These are phyloP conservation scores for Meteorus colon DNA, from an alignment of 2,888 invertebrate genomes.

Conservation along the genomic window DNA sequence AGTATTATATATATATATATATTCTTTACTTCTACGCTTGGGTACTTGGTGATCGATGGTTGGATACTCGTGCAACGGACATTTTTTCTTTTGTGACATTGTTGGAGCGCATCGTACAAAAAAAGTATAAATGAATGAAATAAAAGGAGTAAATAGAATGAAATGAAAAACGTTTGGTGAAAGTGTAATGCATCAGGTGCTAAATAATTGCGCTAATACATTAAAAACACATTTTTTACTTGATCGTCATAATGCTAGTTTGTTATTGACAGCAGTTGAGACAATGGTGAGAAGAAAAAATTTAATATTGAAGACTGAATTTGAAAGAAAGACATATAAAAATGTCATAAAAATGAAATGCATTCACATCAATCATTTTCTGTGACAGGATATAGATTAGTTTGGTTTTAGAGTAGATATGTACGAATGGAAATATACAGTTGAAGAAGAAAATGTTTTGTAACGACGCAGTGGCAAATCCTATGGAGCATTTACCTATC, in stretches of 20 bases:
- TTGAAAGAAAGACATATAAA: background rate
- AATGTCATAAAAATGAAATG: background rate
- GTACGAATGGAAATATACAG: background rate
- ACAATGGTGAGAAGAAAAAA: background rate
- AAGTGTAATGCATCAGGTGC: background rate
- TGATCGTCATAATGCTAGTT: background rate
- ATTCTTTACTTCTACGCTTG: background rate
- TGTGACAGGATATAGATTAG: background rate
- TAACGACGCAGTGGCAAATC: background rate
- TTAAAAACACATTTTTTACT: background rate
- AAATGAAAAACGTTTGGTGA: background rate
- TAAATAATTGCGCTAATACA: background rate
- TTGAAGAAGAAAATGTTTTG: background rate
- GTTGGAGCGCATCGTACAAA: background rate
- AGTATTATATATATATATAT: conserved; percentile 19
- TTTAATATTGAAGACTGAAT: background rate
- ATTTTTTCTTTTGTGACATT: background rate
- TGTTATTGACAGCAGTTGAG: background rate
- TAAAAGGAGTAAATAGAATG: background rate
- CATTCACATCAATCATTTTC: background rate
- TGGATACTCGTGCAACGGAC: background rate
- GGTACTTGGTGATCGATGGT: conserved; percentile 3
- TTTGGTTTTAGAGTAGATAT: background rate
- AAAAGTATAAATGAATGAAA: background rate
- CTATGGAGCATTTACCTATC: background rate